Evolutionary conservation across 2,113 vertebrate species (phyloP), one percentile per base, ranked within the genome.

Genomic region (Rynchops niger): DNA sequence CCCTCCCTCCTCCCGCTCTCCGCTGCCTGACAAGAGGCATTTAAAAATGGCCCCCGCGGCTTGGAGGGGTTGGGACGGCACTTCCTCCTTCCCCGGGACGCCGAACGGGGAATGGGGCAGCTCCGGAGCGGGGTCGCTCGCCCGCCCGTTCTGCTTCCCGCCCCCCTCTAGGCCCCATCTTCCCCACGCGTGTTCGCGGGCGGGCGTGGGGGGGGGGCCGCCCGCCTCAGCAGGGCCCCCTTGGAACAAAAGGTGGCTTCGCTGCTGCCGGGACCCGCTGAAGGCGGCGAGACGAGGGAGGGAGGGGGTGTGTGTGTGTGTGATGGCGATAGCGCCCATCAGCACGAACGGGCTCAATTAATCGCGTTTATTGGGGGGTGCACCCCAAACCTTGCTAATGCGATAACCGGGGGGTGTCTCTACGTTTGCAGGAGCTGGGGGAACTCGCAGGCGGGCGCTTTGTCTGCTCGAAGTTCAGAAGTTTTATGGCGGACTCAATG

Each of bases 351-450:
- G 55, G 27, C 69, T 3, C 9, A 2, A 3, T 30, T 15, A 4
- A 14, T 8, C 2, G 16, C 17, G 0, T 11, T 12, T 12, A 4
- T 2, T 4, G 30, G 42, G 15, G 5, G 19, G 43, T 4, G 19
- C 5, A 22, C 47, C 47, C 47, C 47, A 47, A 63, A 59, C 34
- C 20, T 11, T 4, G 9, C 3, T 26, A 8, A 17, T 4, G 9
- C 21, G 1, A 1, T 6, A 42, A 4, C 25, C 25, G 21, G 40
- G 6, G 16, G 11, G 3, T 7, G 0, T 4, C 13, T 1, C 25
- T 14, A 0, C 20, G 0, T 6, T 25, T 2, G 11, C 5, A 1
- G n/a, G 47, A 58, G 15, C 5, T 42, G 36, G 40, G 40, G 18
- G 50, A n/a, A 29, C 56, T 21, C 4, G 3, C 18, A 29, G 21